phyloP scores from a whole-genome alignment of 2,888 invertebrate genomes.

The Laothoe populi region DNA sequence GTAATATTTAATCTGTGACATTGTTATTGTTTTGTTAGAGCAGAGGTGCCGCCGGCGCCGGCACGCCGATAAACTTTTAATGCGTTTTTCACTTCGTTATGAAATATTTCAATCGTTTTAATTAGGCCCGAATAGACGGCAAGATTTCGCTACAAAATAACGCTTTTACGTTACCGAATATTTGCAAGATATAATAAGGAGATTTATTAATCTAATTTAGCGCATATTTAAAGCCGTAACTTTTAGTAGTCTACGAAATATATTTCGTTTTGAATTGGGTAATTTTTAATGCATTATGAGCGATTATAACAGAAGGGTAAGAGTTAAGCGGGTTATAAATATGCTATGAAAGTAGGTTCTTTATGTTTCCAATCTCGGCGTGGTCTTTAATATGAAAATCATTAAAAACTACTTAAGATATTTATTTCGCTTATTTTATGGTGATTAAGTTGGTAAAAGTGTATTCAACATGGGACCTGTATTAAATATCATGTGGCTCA shows the following conservation, averaged over 20 bases:
- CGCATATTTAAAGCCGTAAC: slow-evolving; percentile 41
- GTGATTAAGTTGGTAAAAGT: slow-evolving; percentile 33
- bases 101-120: slow-evolving; percentile 70
- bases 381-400: slow-evolving; percentile 10
- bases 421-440: slow-evolving; percentile 23
- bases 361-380: slow-evolving; percentile 21
- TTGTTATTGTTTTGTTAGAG: slow-evolving; percentile 52
- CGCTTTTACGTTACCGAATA: slow-evolving; percentile 48
- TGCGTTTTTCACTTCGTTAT: slow-evolving; percentile 74
- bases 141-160: slow-evolving; percentile 56
- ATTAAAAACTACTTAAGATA: slow-evolving; percentile 15
- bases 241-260: slow-evolving; percentile 38
- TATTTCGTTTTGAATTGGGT: slow-evolving; percentile 29
- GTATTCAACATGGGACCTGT: no score
- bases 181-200: slow-evolving; percentile 48
- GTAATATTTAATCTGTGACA: slow-evolving; percentile 46
- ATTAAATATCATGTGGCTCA: background rate
- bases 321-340: slow-evolving; percentile 15
- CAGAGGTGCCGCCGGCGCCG: slow-evolving; percentile 41
- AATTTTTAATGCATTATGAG: slow-evolving; percentile 28
- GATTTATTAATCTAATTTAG: slow-evolving; percentile 51
- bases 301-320: slow-evolving; percentile 27
- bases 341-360: slow-evolving; percentile 11
- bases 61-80: slow-evolving; percentile 68
- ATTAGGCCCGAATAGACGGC: slow-evolving; percentile 59